Evolutionary conservation across 2,888 invertebrate genomes (phyloP).

Genomic region (Diarsia rubi): DNA sequence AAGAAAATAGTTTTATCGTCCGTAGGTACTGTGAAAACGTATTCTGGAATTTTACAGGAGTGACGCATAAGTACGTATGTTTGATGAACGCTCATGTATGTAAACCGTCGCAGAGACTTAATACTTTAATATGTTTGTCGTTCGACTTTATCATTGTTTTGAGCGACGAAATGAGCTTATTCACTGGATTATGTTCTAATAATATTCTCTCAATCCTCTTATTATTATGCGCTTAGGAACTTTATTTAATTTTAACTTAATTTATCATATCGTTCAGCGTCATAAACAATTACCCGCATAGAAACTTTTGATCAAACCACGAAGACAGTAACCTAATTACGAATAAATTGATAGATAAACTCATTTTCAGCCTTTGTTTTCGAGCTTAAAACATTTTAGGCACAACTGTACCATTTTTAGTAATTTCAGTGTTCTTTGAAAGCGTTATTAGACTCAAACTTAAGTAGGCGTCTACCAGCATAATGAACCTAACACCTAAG

Average conservation of each 20-base stretch:
- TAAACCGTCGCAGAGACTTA: constrained; percentile 20
- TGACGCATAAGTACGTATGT: constrained; percentile 8
- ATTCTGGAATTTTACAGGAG: neutral
- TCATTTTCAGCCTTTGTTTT: constrained; percentile 49
- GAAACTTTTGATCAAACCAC: constrained; percentile 61
- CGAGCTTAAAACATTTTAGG: constrained; percentile 42
- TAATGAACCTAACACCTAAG: constrained; percentile 38
- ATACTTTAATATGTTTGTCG: constrained; percentile 48
- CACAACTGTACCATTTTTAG: constrained; percentile 37
- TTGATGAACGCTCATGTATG: constrained; percentile 28
- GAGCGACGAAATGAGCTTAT: constrained; percentile 34
- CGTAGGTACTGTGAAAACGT: neutral
- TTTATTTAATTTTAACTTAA: constrained; percentile 40
- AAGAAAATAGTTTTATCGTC: neutral
- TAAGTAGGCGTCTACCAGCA: constrained; percentile 17
- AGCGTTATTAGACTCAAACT: constrained; percentile 37
- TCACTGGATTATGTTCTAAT: constrained; percentile 37
- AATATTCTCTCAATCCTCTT: constrained; percentile 22
- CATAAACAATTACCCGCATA: constrained; percentile 60
- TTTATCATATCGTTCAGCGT: constrained; percentile 47
- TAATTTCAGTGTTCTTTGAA: constrained; percentile 26
- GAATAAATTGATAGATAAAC: constrained; percentile 59
- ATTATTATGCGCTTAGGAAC: constrained; percentile 3
- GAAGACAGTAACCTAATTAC: constrained; percentile 60
- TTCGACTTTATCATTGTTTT: constrained; percentile 45